These are phyloP conservation scores for Melipona bicolor DNA, from an alignment of 2,888 invertebrate species.

Conservation along the genomic window DNA sequence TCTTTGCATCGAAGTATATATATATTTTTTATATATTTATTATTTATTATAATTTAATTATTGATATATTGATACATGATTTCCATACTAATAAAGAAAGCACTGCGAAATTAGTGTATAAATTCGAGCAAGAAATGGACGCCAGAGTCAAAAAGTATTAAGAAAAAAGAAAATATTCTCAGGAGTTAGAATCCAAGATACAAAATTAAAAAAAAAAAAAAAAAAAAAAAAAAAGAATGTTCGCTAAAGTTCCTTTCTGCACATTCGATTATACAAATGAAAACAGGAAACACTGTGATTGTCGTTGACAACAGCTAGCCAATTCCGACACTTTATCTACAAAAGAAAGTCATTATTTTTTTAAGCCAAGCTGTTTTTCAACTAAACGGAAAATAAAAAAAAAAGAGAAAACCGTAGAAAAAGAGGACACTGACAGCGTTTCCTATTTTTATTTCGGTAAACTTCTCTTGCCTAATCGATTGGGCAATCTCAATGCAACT, in stretches of 20 bases:
- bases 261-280: background rate
- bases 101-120: no score
- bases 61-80: no score
- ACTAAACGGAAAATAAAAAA: background rate
- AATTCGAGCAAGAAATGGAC: background rate
- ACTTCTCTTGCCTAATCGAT: constrained; percentile 8
- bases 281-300: constrained; percentile 18
- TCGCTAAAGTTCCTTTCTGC: constrained; percentile 3
- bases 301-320: background rate
- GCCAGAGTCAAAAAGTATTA: background rate
- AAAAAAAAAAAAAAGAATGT: background rate
- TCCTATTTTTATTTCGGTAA: constrained; percentile 11
- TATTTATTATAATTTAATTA: no score
- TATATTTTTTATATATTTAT: no score
- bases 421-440: constrained; percentile 13
- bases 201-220: no score
- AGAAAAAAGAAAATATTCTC: background rate
- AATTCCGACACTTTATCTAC: background rate
- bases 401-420: no score
- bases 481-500: background rate
- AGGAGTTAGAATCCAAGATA: no score
- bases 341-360: constrained; percentile 39
- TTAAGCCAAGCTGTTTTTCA: background rate
- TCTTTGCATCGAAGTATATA: no score
- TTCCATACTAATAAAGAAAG: no score